A percentile compares a stretch with the other conserved stretches of the same genome.
These are phyloP conservation scores for Musca domestica DNA, from an alignment of 1,140 invertebrate genomes.

Conservation along the genomic window DNA sequence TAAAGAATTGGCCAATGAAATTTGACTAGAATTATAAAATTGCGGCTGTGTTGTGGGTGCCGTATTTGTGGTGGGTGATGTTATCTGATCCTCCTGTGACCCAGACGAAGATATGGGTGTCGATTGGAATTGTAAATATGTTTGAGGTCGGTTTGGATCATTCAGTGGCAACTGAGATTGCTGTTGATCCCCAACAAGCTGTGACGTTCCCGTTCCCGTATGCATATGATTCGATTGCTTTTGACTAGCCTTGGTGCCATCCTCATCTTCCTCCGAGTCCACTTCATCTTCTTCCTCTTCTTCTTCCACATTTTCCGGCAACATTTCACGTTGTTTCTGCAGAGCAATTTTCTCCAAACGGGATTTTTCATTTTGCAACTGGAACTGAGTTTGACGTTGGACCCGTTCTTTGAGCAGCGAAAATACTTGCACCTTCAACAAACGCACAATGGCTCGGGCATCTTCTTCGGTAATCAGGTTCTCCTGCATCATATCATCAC, in stretches of 20 bases:
- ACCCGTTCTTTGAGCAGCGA: conserved; percentile 57
- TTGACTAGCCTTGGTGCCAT: conserved; percentile 41
- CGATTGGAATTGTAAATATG: conserved; percentile 26
- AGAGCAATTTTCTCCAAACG: conserved; percentile 56
- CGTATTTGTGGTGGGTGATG: conserved; percentile 17
- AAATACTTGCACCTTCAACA: conserved; percentile 66
- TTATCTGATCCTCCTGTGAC: conserved; percentile 26
- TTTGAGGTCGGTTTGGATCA: no score
- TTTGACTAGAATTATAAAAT: no score
- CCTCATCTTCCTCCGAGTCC: conserved; percentile 41
- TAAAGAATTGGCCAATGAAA: no score
- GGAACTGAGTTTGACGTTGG: conserved; percentile 60
- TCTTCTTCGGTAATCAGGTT: conserved; percentile 90
- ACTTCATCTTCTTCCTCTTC: conserved; percentile 51
- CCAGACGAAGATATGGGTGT: not conserved
- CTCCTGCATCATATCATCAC: conserved; percentile 92
- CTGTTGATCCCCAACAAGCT: no score
- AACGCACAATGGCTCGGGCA: conserved; percentile 80
- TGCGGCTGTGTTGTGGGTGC: conserved; percentile 14
- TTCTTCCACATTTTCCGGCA: conserved; percentile 54
- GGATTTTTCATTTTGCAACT: conserved; percentile 51
- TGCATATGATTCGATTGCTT: not conserved
- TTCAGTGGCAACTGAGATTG: no score
- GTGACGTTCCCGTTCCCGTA: no score
- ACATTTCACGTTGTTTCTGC: conserved; percentile 62